A percentile compares a stretch with the other conserved stretches of the same genome.
phyloP scores from a whole-genome alignment of 2,113 vertebrate species.

The Pyxicephalus adspersus region DNA sequence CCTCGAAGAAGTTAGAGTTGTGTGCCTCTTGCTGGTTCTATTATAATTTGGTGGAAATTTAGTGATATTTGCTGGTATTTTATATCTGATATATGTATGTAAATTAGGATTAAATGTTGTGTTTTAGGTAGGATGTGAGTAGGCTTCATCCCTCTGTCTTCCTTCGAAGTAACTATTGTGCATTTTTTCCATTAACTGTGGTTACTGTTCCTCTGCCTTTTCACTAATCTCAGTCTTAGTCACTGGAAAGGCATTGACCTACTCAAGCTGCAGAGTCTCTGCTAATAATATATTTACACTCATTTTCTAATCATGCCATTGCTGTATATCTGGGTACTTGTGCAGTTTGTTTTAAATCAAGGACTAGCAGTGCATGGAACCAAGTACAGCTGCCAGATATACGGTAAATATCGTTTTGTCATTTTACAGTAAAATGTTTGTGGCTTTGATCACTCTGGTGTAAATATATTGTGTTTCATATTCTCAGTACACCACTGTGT shows the following conservation, averaged over 20 bases:
- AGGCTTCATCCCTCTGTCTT: slow-evolving; percentile 29
- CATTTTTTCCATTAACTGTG: slow-evolving; percentile 56
- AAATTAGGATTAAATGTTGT: slow-evolving; percentile 6
- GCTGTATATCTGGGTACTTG: slow-evolving; percentile 29
- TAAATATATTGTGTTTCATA: slow-evolving; percentile 1
- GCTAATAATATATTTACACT: neutral
- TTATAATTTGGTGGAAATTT: no score
- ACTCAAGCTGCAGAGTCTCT: neutral
- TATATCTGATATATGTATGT: slow-evolving; percentile 28
- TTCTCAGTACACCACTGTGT: slow-evolving; percentile 34
- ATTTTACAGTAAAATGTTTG: slow-evolving; percentile 44
- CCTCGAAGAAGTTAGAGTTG: no score
- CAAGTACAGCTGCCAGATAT: slow-evolving; percentile 27
- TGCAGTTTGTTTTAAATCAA: slow-evolving; percentile 19
- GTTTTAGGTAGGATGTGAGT: slow-evolving; percentile 36
- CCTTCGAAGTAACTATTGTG: slow-evolving; percentile 53
- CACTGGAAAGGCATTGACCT: slow-evolving; percentile 64
- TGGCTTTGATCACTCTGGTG: slow-evolving; percentile 5
- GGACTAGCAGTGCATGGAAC: neutral
- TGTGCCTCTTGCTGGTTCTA: no score
- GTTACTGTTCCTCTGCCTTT: slow-evolving; percentile 62
- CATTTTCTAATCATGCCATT: slow-evolving; percentile 45
- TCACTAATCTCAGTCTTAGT: slow-evolving; percentile 71
- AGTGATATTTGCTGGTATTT: no score
- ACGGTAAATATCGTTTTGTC: slow-evolving; percentile 9